Evolutionary conservation across 2,888 invertebrate genomes (phyloP).

Genomic region (Xanthia icteritia): DNA sequence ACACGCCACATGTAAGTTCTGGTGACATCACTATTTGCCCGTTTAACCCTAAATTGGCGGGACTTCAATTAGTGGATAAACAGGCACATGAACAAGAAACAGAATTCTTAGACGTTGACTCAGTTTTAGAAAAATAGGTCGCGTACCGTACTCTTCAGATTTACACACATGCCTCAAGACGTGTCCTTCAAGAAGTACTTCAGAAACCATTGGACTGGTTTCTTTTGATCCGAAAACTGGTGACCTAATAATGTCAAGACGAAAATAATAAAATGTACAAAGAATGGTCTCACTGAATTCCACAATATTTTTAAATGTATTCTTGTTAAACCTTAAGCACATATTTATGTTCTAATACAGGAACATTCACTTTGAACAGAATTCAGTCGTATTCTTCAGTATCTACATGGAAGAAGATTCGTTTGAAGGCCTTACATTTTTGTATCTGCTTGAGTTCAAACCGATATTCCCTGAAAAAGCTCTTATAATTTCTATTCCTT

Average conservation of each 20-base stretch:
- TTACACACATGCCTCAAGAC: slow-evolving; percentile 24
- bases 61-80: slow-evolving; percentile 69
- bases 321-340: slow-evolving; percentile 3
- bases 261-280: slow-evolving; percentile 12
- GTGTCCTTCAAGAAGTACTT: slow-evolving; percentile 16
- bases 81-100: slow-evolving; percentile 43
- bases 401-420: slow-evolving; percentile 18
- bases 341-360: slow-evolving; percentile 19
- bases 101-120: slow-evolving; percentile 74
- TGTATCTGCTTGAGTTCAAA: slow-evolving; percentile 16
- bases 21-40: slow-evolving; percentile 70
- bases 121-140: slow-evolving; percentile 65
- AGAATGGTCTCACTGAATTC: slow-evolving; percentile 10
- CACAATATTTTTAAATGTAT: slow-evolving; percentile 13
- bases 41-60: slow-evolving; percentile 71
- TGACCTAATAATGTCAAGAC: slow-evolving; percentile 35
- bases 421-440: slow-evolving; percentile 25
- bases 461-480: slow-evolving; percentile 24
- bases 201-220: slow-evolving; percentile 18
- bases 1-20: slow-evolving; percentile 43
- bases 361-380: slow-evolving; percentile 13
- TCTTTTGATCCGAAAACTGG: slow-evolving; percentile 17
- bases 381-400: slow-evolving; percentile 21
- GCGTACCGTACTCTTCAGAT: slow-evolving; percentile 32
- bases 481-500: slow-evolving; percentile 41